A percentile compares a stretch with the other conserved stretches of the same genome.
Evolutionary conservation across 2,888 invertebrate genomes (phyloP).

Genomic region (Teleiodes luculella): DNA sequence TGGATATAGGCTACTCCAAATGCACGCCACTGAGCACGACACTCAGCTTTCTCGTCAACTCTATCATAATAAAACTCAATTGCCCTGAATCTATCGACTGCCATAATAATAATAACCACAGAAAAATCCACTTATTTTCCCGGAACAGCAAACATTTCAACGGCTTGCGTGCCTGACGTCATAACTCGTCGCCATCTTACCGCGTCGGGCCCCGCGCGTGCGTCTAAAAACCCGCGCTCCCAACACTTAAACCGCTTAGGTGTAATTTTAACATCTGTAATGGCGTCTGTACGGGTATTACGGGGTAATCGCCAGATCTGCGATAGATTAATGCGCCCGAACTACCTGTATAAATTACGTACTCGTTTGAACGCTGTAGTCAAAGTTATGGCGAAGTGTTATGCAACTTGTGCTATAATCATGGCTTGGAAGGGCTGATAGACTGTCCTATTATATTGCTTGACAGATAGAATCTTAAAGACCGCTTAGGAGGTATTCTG

Average conservation of each 20-base stretch:
- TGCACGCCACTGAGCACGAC: too few species aligned
- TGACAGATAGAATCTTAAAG: neutral
- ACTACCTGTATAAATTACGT: conserved; percentile 23
- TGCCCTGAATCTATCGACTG: too few species aligned
- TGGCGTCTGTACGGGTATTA: conserved; percentile 35
- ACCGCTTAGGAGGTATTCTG: too few species aligned
- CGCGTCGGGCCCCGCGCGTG: neutral
- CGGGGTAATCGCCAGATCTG: conserved; percentile 35
- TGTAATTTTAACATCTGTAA: conserved; percentile 54
- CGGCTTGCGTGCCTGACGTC: neutral
- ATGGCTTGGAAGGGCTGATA: neutral
- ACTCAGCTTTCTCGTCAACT: too few species aligned
- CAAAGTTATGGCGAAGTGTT: neutral
- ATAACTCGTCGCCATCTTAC: neutral
- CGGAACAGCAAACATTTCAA: neutral
- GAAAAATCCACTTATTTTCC: neutral
- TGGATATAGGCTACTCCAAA: too few species aligned
- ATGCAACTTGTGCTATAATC: neutral
- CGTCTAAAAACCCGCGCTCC: conserved; percentile 1
- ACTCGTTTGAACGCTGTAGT: neutral
- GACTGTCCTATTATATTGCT: conserved; percentile 4
- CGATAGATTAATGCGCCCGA: conserved; percentile 27
- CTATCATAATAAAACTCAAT: too few species aligned
- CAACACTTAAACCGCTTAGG: conserved; percentile 37
- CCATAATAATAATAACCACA: neutral